Evolutionary conservation across 2,888 invertebrate genomes (phyloP).

Genomic region (Lycocerus yunnanus): DNA sequence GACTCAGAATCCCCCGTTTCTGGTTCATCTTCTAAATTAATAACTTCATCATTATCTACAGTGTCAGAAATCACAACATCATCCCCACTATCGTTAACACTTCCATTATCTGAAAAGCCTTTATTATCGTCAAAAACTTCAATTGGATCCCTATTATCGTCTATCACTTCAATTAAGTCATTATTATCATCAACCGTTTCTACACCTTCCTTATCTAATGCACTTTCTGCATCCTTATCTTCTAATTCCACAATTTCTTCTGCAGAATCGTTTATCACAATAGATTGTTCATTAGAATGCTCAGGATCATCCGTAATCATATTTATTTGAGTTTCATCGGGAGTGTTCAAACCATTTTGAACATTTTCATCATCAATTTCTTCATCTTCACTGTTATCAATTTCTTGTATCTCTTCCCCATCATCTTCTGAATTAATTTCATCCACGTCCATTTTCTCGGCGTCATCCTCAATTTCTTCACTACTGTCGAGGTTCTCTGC

Average conservation of each 20-base stretch:
- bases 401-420: constrained; percentile 33
- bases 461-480: constrained; percentile 13
- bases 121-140: constrained; percentile 20
- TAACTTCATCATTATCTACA: constrained; percentile 32
- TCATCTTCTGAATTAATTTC: constrained; percentile 36
- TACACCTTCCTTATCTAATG: constrained; percentile 45
- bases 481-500: background rate
- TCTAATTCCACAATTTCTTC: constrained; percentile 50
- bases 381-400: constrained; percentile 11
- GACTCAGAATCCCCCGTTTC: constrained; percentile 47
- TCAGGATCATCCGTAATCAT: constrained; percentile 1
- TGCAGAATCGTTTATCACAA: constrained; percentile 47
- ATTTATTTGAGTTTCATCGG: constrained; percentile 2
- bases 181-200: background rate
- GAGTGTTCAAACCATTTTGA: constrained; percentile 9
- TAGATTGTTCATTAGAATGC: constrained; percentile 14
- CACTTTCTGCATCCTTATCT: constrained; percentile 25
- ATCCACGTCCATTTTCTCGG: constrained; percentile 36
- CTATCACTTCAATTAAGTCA: background rate
- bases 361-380: constrained; percentile 32
- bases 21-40: constrained; percentile 39
- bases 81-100: constrained; percentile 35
- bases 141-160: constrained; percentile 15
- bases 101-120: constrained; percentile 13
- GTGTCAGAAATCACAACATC: constrained; percentile 26